These are phyloP conservation scores for Sarcophilus harrisii DNA, from an alignment of 2,797 vertebrate species.

Conservation along the genomic window DNA sequence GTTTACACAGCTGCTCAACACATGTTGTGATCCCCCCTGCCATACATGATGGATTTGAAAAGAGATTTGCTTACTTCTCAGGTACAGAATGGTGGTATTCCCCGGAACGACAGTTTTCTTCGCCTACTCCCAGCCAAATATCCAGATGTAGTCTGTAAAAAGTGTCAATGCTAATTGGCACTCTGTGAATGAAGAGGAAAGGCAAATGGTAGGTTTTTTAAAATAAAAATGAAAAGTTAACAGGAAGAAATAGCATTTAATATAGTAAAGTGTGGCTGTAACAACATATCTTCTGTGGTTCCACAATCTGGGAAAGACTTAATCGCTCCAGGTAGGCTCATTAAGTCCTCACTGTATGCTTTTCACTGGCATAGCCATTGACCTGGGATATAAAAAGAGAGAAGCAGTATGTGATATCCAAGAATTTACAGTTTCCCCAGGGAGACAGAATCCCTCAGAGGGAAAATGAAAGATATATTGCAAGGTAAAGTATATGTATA, in stretches of 20 bases:
- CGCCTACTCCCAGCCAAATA: neutral
- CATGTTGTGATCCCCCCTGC: slow-evolving; percentile 26
- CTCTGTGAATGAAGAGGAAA: neutral
- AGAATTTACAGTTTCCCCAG: neutral
- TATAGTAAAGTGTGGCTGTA: neutral
- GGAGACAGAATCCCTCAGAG: neutral
- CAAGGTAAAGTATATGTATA: too few relatives aligned
- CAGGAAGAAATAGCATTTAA: neutral
- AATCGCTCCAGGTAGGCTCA: neutral
- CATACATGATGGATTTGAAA: slow-evolving; percentile 21
- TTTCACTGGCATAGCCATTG: neutral
- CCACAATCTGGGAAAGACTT: neutral
- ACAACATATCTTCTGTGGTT: neutral
- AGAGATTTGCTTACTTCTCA: neutral
- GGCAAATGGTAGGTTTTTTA: neutral
- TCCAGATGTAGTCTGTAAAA: slow-evolving; percentile 14
- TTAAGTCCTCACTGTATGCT: neutral
- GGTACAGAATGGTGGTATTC: neutral
- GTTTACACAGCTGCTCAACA: slow-evolving; percentile 64
- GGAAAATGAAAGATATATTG: neutral
- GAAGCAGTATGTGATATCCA: neutral
- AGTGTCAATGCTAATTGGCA: neutral
- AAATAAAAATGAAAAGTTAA: neutral
- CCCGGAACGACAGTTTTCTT: slow-evolving; percentile 12
- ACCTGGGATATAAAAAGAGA: neutral